Evolutionary conservation across 2,888 invertebrate species (phyloP), one percentile per base, ranked within the genome.

Genomic region (Euphydryas editha): DNA sequence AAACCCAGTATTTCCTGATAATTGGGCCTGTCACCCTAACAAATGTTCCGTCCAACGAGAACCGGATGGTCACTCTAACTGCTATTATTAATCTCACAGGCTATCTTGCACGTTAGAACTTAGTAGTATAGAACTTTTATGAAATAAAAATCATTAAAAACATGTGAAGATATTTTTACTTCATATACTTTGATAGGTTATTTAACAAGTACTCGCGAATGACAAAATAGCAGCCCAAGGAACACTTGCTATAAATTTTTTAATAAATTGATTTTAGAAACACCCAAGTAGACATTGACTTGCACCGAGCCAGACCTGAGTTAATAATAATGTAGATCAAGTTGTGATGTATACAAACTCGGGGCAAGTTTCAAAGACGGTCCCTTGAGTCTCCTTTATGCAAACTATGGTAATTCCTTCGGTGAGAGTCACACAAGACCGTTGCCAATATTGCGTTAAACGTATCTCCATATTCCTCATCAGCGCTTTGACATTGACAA

Each of bases 341-440:
- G 86, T 87, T 82, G 83, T 81, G 81, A 81, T 86, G 85, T 85
- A 85, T 86, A 83, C 86, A 83, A 87, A 89, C 85, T 88, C 84
- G 77, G 79, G 84, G 78, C 76, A 77, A 89, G 85, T 87, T 88
- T 85, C 88, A 86, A 88, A 89, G 88, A 83, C 83, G 81, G 81
- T 84, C 90, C 85, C 87, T 78, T 72, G 86, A 84, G 85, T 86
- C 87, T 86, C 87, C 87, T 90, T 90, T 89, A 91, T 90, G 90
- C 85, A 89, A 91, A 90, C 84, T 84, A 76, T 81, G 81, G 88
- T 88, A 89, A 90, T 89, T 90, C 87, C 88, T 87, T 87, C 84
- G 84, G 88, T 85, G 86, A 84, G 84, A 85, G 85, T 86, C 87
- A 78, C 85, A 80, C 76, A 85, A 82, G 87, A 85, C 84, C 85